Percentiles rank a stretch among this genome's conserved stretches.
Conservation (phyloP, 1,140 invertebrate species). For the Schlechtendalia chinensis region DNA sequence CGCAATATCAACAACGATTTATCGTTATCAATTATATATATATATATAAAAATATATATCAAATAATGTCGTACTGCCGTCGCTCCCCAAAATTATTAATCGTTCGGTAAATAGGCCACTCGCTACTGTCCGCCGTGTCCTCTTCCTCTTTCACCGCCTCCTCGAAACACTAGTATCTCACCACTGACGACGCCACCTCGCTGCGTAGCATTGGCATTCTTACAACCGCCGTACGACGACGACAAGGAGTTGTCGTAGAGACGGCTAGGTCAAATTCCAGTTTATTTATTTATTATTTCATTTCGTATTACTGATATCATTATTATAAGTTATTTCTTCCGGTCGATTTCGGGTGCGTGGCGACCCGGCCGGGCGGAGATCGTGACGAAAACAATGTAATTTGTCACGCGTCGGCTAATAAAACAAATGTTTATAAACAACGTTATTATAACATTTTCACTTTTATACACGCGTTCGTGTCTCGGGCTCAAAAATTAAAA, state of each 20-base stretch:
- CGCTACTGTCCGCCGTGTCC: neutral
- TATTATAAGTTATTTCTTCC: constrained; percentile 43
- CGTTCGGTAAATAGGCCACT: constrained; percentile 7
- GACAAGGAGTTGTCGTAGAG: neutral
- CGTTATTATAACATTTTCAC: constrained; percentile 26
- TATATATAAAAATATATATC: too few species aligned
- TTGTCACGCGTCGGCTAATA: constrained; percentile 43
- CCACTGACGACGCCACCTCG: neutral
- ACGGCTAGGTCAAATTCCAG: constrained; percentile 14
- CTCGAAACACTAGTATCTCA: neutral
- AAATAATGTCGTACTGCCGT: too few species aligned
- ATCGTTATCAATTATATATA: constrained; percentile 5
- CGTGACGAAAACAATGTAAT: constrained; percentile 47
- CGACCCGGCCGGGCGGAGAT: neutral
- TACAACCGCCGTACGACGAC: neutral
- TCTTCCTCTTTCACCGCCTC: neutral
- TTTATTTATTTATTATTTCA: neutral
- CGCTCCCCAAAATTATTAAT: constrained; percentile 32
- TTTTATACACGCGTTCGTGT: neutral
- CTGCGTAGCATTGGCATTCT: neutral
- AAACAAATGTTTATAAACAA: constrained; percentile 30
- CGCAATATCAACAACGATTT: constrained; percentile 17
- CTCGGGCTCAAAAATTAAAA: neutral
- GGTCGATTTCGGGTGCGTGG: constrained; percentile 5
- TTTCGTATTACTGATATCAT: neutral